phyloP scores from a whole-genome alignment of 2,113 vertebrate genomes.

The Anguilla japonica region DNA sequence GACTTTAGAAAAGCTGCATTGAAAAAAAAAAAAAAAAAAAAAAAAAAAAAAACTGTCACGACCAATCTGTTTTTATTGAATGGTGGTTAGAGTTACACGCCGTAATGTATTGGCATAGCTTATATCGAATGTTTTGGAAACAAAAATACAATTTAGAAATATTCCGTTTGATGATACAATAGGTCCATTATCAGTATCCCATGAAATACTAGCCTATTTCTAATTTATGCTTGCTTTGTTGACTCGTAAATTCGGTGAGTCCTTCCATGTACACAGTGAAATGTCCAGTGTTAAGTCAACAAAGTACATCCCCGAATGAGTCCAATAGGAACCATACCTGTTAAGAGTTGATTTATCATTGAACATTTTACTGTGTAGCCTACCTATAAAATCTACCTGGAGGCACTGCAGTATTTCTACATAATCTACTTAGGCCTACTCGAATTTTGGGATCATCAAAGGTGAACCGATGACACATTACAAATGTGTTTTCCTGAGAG shows the following conservation, averaged over 20 bases:
- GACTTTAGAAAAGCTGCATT: too few relatives aligned
- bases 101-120: not conserved
- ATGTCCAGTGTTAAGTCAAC: too few relatives aligned
- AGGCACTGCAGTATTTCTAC: not conserved
- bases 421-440: not conserved
- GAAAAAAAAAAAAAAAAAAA: too few relatives aligned
- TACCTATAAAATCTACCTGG: not conserved
- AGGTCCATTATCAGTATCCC: too few relatives aligned
- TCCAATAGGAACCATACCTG: not conserved
- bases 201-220: too few relatives aligned
- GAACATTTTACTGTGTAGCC: not conserved
- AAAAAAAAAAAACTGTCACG: not conserved
- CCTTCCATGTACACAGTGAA: too few relatives aligned
- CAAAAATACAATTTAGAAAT: not conserved
- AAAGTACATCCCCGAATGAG: too few relatives aligned
- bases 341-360: too few relatives aligned
- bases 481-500: not conserved
- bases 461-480: not conserved
- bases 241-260: too few relatives aligned
- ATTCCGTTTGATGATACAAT: not conserved
- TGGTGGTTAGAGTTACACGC: too few relatives aligned
- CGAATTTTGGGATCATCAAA: not conserved
- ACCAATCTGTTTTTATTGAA: not conserved
- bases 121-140: not conserved
- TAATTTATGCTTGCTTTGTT: too few relatives aligned